Evolutionary conservation across 1,140 invertebrate genomes (phyloP).

Genomic region (Chionoecetes opilio): DNA sequence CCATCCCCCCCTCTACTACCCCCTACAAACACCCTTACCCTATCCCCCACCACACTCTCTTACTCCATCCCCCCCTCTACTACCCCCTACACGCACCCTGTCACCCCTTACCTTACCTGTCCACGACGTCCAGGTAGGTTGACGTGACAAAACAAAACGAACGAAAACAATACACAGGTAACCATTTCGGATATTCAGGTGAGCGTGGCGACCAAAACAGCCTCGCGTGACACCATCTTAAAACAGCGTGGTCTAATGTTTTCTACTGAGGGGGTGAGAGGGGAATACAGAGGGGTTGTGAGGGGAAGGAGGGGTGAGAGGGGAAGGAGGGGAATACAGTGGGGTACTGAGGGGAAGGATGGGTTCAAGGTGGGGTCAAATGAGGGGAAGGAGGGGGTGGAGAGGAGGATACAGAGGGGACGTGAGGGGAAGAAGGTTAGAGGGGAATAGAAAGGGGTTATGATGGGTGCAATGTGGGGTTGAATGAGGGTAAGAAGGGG

Average conservation of each 20-base stretch:
- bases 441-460: no score
- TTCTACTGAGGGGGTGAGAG: neutral
- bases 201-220: neutral
- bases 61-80: neutral
- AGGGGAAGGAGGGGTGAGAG: no score
- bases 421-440: no score
- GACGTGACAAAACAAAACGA: neutral
- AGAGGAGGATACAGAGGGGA: neutral
- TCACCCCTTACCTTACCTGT: neutral
- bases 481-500: no score
- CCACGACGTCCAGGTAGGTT: no score
- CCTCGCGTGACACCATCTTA: neutral
- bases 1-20: neutral
- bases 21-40: neutral
- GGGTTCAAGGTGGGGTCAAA: no score
- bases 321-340: neutral
- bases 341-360: neutral
- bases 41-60: neutral
- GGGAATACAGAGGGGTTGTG: neutral
- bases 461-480: no score
- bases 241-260: neutral
- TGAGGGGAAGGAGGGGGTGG: neutral
- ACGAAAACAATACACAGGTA: neutral
- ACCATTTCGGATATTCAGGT: neutral
- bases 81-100: neutral